phyloP scores from a whole-genome alignment of 2,797 vertebrate genomes.

The Lithobates sylvaticus region DNA sequence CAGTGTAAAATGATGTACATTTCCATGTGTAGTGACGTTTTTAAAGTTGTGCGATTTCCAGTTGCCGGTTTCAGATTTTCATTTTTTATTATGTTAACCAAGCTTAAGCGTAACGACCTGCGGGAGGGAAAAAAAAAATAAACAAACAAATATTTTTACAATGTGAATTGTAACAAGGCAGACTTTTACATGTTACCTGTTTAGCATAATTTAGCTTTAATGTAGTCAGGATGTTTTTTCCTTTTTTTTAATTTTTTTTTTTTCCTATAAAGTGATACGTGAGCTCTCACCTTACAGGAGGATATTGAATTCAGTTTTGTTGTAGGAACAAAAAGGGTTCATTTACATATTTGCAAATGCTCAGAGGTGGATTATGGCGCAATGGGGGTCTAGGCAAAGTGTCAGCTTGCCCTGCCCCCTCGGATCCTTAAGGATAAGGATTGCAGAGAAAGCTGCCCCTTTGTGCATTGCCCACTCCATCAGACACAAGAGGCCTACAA shows the following conservation, averaged over 20 bases:
- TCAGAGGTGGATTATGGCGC: too few relatives aligned
- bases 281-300: not conserved
- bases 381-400: too few relatives aligned
- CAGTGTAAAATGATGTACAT: constrained; percentile 43
- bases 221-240: constrained; percentile 4
- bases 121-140: not conserved
- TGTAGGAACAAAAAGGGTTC: not conserved
- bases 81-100: not conserved
- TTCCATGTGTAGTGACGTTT: constrained; percentile 38
- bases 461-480: too few relatives aligned
- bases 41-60: not conserved
- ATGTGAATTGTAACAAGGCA: constrained; percentile 32
- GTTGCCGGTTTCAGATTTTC: not conserved
- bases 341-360: too few relatives aligned
- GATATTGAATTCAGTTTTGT: not conserved
- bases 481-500: too few relatives aligned
- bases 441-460: too few relatives aligned
- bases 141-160: constrained; percentile 5
- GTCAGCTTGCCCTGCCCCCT: too few relatives aligned
- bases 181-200: not conserved
- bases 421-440: too few relatives aligned
- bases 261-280: not conserved
- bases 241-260: not conserved
- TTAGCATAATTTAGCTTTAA: not conserved
- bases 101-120: not conserved